phyloP scores from a whole-genome alignment of 2,113 vertebrate genomes.

The Benthochromis sp. region DNA sequence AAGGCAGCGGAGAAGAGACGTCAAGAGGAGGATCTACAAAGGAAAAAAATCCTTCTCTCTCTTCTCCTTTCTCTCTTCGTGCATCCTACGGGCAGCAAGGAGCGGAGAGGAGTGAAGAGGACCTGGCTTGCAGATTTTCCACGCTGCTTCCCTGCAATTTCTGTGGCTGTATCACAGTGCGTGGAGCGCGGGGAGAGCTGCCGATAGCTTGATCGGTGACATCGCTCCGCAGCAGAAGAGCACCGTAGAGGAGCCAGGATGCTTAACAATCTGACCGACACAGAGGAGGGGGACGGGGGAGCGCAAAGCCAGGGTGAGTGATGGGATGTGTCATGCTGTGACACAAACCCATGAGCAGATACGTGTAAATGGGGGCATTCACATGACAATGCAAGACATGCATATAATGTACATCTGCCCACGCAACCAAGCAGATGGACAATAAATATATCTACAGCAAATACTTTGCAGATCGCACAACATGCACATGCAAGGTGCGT shows the following conservation, averaged over 20 bases:
- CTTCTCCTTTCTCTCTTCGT: conserved; percentile 51
- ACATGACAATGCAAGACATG: conserved; percentile 8
- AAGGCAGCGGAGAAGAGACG: conserved; percentile 66
- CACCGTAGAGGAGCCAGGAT: conserved; percentile 71
- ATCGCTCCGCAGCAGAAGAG: conserved; percentile 46
- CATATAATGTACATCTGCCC: neutral
- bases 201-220: conserved; percentile 51
- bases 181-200: conserved; percentile 48
- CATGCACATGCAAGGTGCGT: neutral
- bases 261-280: conserved; percentile 96
- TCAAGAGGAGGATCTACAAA: conserved; percentile 68
- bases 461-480: neutral
- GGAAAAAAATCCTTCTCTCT: conserved; percentile 52
- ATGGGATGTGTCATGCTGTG: conserved; percentile 61
- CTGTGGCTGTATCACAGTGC: conserved; percentile 45
- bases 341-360: neutral
- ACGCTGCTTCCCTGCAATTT: conserved; percentile 46
- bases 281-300: conserved; percentile 90
- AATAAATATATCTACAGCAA: neutral
- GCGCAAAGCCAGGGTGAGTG: conserved; percentile 88
- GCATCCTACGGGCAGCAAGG: conserved; percentile 55
- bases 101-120: conserved; percentile 54
- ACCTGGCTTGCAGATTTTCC: conserved; percentile 52
- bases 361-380: neutral
- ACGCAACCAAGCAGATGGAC: neutral